Percentiles rank a stretch among this genome's conserved stretches.
Evolutionary conservation across 2,797 vertebrate genomes (phyloP).

Genomic region (Otus scops): DNA sequence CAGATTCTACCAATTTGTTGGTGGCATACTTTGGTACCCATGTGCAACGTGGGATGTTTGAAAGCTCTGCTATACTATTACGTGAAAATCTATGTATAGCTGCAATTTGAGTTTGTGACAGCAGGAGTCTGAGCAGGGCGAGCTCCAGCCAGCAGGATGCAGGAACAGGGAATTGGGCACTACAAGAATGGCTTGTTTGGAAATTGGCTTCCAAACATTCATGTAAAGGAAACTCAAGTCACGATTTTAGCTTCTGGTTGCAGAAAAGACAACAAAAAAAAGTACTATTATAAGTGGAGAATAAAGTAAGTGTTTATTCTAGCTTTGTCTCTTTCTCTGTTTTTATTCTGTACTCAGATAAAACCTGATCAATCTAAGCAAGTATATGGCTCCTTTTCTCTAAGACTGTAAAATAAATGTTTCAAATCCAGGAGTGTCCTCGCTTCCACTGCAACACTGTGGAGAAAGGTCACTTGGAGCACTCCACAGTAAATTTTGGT

Average conservation of each 20-base stretch:
- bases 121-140: neutral
- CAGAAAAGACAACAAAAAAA: neutral
- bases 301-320: neutral
- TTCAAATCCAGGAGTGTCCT: neutral
- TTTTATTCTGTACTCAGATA: neutral
- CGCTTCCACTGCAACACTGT: rapidly evolving
- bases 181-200: neutral
- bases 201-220: neutral
- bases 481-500: neutral
- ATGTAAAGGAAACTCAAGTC: neutral
- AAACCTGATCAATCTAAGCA: neutral
- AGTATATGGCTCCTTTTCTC: rapidly evolving
- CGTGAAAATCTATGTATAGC: neutral
- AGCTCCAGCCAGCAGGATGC: neutral
- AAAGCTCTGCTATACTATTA: neutral
- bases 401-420: neutral
- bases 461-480: neutral
- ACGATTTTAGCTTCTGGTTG: neutral
- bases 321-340: neutral
- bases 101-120: neutral
- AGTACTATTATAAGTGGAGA: neutral
- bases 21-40: neutral
- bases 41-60: rapidly evolving
- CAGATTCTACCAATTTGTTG: neutral
- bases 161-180: rapidly evolving